These are phyloP conservation scores for Cordilura impudica DNA, from an alignment of 2,888 invertebrate genomes.

Conservation along the genomic window DNA sequence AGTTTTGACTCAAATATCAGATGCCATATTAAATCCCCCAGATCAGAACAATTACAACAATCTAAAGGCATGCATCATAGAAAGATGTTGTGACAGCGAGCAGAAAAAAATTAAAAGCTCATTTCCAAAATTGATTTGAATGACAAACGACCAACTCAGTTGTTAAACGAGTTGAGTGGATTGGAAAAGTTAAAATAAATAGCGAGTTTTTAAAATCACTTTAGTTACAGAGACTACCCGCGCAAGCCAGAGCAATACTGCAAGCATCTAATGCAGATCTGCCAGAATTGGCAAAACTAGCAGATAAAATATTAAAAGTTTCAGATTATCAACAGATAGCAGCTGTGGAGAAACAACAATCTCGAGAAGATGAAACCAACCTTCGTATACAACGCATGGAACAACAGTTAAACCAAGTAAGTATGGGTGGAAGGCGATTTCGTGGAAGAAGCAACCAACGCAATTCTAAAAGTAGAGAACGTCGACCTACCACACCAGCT, in stretches of 20 bases:
- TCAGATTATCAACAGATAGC: slow-evolving; percentile 36
- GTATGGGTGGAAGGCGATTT: slow-evolving; percentile 27
- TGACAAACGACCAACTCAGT: too few relatives aligned
- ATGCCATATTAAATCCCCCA: too few relatives aligned
- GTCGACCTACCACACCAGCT: too few relatives aligned
- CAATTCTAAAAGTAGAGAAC: too few relatives aligned
- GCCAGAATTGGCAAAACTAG: neutral
- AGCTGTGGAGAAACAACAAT: too few relatives aligned
- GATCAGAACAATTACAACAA: too few relatives aligned
- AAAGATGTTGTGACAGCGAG: slow-evolving; percentile 56
- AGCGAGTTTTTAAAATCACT: neutral
- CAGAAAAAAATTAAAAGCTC: slow-evolving; percentile 55
- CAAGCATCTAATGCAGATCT: too few relatives aligned
- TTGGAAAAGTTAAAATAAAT: slow-evolving; percentile 25
- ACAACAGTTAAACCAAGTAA: neutral
- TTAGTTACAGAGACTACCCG: too few relatives aligned
- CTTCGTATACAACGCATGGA: too few relatives aligned
- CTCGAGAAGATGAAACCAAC: too few relatives aligned
- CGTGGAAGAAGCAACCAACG: neutral
- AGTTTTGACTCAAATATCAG: slow-evolving; percentile 58
- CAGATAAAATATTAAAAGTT: slow-evolving; percentile 31
- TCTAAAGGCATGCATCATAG: slow-evolving; percentile 51
- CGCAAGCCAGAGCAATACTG: too few relatives aligned
- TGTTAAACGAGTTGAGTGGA: slow-evolving; percentile 47
- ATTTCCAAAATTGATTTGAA: too few relatives aligned